A percentile compares a stretch with the other conserved stretches of the same genome.
phyloP scores from a whole-genome alignment of 2,797 vertebrate genomes.

The Antennarius maculatus region DNA sequence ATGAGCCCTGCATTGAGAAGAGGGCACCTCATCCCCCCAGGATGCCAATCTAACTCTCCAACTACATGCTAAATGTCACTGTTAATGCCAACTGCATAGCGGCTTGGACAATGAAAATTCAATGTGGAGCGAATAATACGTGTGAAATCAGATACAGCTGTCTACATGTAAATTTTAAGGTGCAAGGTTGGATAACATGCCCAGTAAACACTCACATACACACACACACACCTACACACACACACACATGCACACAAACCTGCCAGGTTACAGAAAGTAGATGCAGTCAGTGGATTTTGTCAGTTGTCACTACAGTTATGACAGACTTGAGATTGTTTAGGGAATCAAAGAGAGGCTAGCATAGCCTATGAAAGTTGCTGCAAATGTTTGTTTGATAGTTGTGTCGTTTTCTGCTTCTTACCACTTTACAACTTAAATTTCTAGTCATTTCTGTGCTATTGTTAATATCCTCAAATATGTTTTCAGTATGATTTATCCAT shows the following conservation, averaged over 20 bases:
- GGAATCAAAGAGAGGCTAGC: constrained; percentile 2
- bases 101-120: constrained; percentile 45
- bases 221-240: constrained; percentile 1
- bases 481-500: constrained; percentile 2
- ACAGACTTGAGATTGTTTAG: constrained; percentile 29
- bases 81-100: constrained; percentile 52
- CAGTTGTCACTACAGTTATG: constrained; percentile 18
- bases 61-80: constrained; percentile 66
- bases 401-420: background rate
- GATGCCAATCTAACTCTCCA: constrained; percentile 56
- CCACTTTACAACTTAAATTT: constrained; percentile 9
- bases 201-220: background rate
- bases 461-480: background rate
- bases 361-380: constrained; percentile 6
- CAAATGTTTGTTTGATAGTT: background rate
- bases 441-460: background rate
- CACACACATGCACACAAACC: background rate
- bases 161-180: constrained; percentile 17
- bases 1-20: constrained; percentile 57
- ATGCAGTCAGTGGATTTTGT: constrained; percentile 22
- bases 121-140: constrained; percentile 14
- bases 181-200: background rate
- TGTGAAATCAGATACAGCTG: constrained; percentile 12
- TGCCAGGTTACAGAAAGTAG: constrained; percentile 21
- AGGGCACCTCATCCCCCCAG: constrained; percentile 54